A percentile compares a stretch with the other conserved stretches of the same genome.
These are phyloP conservation scores for Aramus guarauna DNA, from an alignment of 2,113 vertebrate species.

Conservation along the genomic window DNA sequence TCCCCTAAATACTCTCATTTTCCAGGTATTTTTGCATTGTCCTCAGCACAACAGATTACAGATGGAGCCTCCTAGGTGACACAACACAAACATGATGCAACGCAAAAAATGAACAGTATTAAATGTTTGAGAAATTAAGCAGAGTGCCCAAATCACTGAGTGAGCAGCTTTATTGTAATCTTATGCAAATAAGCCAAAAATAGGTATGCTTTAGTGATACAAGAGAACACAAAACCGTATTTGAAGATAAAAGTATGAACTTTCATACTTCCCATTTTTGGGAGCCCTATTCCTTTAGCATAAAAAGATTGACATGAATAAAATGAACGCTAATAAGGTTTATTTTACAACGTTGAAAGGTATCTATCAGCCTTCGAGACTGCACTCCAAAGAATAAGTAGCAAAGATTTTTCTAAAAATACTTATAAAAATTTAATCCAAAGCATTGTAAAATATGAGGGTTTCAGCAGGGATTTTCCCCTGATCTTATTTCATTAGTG, in stretches of 20 bases:
- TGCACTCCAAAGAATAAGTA: not conserved
- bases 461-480: not conserved
- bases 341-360: not conserved
- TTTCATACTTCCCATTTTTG: not conserved
- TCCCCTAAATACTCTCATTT: not conserved
- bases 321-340: not conserved
- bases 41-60: no score
- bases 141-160: not conserved
- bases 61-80: not conserved
- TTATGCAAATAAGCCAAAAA: not conserved
- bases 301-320: not conserved
- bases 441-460: not conserved
- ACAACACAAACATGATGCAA: accelerated
- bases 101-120: not conserved
- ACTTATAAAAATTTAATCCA: not conserved
- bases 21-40: not conserved
- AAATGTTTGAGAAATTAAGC: not conserved
- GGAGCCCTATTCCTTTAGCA: not conserved
- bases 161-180: not conserved
- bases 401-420: not conserved
- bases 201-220: not conserved
- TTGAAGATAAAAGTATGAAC: not conserved
- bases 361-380: not conserved
- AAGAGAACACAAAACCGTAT: not conserved
- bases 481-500: not conserved